phyloP scores from a whole-genome alignment of 2,888 invertebrate genomes.

The Plebejus anna region DNA sequence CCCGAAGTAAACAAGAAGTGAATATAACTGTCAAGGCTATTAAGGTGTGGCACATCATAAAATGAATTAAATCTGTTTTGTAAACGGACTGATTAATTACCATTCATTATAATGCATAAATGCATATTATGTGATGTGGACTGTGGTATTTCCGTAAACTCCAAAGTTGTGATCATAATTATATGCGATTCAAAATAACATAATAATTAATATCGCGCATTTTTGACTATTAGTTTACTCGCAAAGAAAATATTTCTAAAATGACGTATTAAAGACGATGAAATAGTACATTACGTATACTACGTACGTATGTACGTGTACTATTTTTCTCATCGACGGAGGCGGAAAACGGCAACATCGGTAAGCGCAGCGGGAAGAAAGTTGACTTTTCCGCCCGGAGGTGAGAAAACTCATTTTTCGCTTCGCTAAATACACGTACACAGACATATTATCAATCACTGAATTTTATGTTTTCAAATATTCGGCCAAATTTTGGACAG shows the following conservation, averaged over 20 bases:
- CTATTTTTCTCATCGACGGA: too few relatives aligned
- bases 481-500: constrained; percentile 11
- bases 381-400: too few relatives aligned
- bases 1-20: not conserved
- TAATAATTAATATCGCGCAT: not conserved
- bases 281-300: too few relatives aligned
- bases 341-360: too few relatives aligned
- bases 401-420: not conserved
- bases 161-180: not conserved
- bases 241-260: not conserved
- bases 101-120: not conserved
- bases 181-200: not conserved
- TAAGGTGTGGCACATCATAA: not conserved
- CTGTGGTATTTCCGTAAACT: not conserved
- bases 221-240: not conserved
- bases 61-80: not conserved
- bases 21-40: not conserved
- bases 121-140: not conserved
- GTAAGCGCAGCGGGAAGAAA: too few relatives aligned
- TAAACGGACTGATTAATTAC: not conserved
- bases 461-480: not conserved
- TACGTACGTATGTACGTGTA: too few relatives aligned
- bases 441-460: not conserved
- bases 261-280: too few relatives aligned
- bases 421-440: not conserved